Percentiles rank a stretch among this genome's conserved stretches.
phyloP scores from a whole-genome alignment of 2,888 invertebrate species.

The Synanthedon formicaeformis region DNA sequence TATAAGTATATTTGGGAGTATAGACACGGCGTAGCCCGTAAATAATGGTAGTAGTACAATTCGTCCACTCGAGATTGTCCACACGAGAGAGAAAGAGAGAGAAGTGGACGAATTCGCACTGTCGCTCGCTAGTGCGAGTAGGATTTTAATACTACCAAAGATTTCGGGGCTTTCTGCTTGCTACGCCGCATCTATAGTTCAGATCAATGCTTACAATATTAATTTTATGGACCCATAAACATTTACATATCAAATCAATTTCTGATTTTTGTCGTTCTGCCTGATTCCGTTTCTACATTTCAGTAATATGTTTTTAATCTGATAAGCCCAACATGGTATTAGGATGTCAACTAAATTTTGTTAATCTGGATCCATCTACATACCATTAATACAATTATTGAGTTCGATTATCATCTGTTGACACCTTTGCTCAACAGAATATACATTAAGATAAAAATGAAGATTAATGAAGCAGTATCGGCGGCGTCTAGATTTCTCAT shows the following conservation, averaged over 20 bases:
- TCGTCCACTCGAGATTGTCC: too few relatives aligned
- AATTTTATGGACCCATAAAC: slow-evolving; percentile 42
- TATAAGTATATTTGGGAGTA: too few relatives aligned
- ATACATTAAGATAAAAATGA: slow-evolving; percentile 2
- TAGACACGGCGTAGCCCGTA: too few relatives aligned
- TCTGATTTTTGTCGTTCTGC: slow-evolving; percentile 22
- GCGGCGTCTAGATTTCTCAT: slow-evolving; percentile 19
- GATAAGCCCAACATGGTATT: slow-evolving; percentile 16
- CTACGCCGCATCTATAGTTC: too few relatives aligned
- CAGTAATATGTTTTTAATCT: slow-evolving; percentile 7
- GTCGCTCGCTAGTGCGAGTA: too few relatives aligned
- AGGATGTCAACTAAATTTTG: slow-evolving; percentile 22
- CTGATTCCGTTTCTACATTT: slow-evolving; percentile 12
- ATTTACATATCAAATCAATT: slow-evolving; percentile 42
- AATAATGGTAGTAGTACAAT: too few relatives aligned
- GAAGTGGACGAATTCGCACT: too few relatives aligned
- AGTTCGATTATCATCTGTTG: slow-evolving; percentile 10
- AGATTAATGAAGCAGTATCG: slow-evolving; percentile 7
- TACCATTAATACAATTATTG: slow-evolving; percentile 2
- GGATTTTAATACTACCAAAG: too few relatives aligned
- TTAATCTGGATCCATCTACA: slow-evolving; percentile 4
- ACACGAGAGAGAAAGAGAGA: too few relatives aligned
- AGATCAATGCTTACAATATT: too few relatives aligned
- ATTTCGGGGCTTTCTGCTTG: too few relatives aligned
- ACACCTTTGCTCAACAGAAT: slow-evolving; percentile 8